phyloP scores from a whole-genome alignment of 1,140 invertebrate genomes.

The Halictus rubicundus region DNA sequence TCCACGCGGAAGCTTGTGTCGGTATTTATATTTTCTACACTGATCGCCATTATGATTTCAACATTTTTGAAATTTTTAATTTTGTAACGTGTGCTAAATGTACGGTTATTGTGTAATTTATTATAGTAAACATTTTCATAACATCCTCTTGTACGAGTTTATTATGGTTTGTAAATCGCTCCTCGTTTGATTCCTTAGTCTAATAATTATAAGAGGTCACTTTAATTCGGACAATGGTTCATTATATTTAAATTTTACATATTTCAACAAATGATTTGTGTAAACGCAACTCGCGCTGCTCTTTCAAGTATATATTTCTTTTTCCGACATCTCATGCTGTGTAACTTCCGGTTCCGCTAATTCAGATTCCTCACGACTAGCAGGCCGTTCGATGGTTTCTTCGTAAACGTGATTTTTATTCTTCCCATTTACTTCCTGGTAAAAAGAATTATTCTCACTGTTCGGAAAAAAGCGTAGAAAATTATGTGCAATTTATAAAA shows the following conservation, averaged over 20 bases:
- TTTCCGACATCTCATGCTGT: neutral
- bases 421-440: constrained; percentile 10
- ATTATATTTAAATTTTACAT: constrained; percentile 21
- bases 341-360: neutral
- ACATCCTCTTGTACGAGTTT: neutral
- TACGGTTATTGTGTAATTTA: neutral
- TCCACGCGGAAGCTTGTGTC: constrained; percentile 42
- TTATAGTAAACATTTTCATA: neutral
- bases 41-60: constrained; percentile 52
- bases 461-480: neutral
- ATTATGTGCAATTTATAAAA: constrained; percentile 20
- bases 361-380: neutral
- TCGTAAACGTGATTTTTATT: constrained; percentile 13
- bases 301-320: constrained; percentile 25
- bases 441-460: constrained; percentile 33
- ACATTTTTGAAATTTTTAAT: constrained; percentile 56
- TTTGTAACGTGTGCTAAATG: constrained; percentile 27
- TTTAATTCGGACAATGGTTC: neutral
- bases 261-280: constrained; percentile 34
- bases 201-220: neutral
- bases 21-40: constrained; percentile 41
- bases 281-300: neutral
- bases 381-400: neutral
- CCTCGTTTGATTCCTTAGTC: neutral
- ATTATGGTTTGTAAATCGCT: too few relatives aligned